Evolutionary conservation across 2,113 vertebrate species (phyloP), one percentile per base, ranked within the genome.

Genomic region (Podocnemis expansa): DNA sequence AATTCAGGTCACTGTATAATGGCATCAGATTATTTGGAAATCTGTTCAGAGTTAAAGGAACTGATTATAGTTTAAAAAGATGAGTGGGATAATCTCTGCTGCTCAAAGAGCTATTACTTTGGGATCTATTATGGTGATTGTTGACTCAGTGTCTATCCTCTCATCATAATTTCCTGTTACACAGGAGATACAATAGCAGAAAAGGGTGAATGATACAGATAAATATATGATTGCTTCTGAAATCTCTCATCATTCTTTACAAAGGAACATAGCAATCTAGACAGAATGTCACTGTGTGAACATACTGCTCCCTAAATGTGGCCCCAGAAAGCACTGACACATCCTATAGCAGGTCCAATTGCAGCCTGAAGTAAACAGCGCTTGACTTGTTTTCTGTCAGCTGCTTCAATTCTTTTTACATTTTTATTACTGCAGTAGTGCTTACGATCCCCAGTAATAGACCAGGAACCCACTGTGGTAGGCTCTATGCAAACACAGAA

Each of bases 41-140:
- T 5, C 1, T 92, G 87, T 94, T 91, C 79, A 92, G 84, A 94
- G 93, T 93, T 91, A 91, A 93, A 88, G 82, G 78, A 91, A 91
- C 86, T 92, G 43, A 88, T 43, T 78, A 84, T 75, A 89, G 73
- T 5, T 91, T 38, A 29, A 31, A 63, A 84, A 87, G 45, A 51
- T 4, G 24, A 73, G 31, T 73, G 56, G 21, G 29, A 52, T 90
- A 76, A 43, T 82, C 38, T 34, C 24, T 88, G 87, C 45, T 91
- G 81, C 52, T 87, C 80, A 81, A 91, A 91, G 85, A 94, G 83
- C 82, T 93, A 56, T 93, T 94, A 89, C 19, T 91, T 84, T 85
- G 91, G 88, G 87, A 87, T 91, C 21, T 47, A 1, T 94, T 89
- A 52, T 63, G 55, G n/a, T 96, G 82, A 78, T 24, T 93, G 81